phyloP scores from a whole-genome alignment of 2,113 vertebrate species.

The Propithecus coquereli region DNA sequence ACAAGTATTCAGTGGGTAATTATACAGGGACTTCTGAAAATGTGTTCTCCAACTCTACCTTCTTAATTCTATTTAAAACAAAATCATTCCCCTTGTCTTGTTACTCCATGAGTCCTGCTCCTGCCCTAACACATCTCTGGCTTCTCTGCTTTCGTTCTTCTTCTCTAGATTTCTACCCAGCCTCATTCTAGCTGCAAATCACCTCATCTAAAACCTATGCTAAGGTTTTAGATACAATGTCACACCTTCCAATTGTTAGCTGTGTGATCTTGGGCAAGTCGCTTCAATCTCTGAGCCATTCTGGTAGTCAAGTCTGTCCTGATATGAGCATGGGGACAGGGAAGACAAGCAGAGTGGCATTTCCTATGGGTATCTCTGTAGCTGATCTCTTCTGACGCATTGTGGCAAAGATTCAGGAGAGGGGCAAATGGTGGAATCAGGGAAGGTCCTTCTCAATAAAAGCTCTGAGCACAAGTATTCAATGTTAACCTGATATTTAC shows the following conservation, averaged over 20 bases:
- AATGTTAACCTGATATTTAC: background rate
- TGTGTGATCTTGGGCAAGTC: background rate
- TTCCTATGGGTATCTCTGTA: background rate
- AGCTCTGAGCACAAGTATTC: background rate
- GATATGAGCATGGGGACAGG: accelerated
- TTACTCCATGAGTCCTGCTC: background rate
- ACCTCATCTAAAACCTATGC: background rate
- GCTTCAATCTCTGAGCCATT: background rate
- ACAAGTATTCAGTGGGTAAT: background rate
- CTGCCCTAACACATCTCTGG: background rate
- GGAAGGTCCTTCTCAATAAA: background rate
- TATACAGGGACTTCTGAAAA: background rate
- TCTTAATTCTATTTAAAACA: background rate
- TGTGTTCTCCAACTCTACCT: background rate
- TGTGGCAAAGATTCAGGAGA: background rate
- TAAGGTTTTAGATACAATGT: background rate
- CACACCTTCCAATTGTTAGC: background rate
- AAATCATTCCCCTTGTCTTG: background rate
- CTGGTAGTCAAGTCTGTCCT: background rate
- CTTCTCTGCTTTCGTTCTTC: background rate
- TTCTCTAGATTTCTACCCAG: background rate
- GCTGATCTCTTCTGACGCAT: background rate
- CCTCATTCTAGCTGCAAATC: background rate
- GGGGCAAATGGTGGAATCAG: background rate
- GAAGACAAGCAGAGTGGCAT: background rate